Evolutionary conservation across 2,113 vertebrate species (phyloP).

Genomic region (Oryzias curvinotus): DNA sequence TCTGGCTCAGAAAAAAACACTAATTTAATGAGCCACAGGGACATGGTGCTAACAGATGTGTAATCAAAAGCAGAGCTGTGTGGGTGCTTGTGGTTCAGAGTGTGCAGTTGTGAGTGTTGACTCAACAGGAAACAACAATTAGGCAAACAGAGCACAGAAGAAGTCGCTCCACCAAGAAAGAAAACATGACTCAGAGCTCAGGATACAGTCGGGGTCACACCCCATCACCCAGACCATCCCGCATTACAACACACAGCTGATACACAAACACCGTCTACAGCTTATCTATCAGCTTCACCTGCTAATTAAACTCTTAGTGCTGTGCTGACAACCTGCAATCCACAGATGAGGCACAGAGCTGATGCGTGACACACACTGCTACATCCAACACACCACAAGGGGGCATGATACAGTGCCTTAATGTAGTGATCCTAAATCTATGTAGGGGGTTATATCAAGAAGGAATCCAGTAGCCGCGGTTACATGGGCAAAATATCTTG

Average conservation of each 20-base stretch:
- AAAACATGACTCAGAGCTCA: conserved; percentile 17
- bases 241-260: conserved; percentile 18
- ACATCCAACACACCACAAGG: too few relatives aligned
- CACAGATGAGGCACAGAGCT: not conserved
- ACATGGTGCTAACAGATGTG: conserved; percentile 15
- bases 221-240: conserved; percentile 18
- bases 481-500: too few relatives aligned
- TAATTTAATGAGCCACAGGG: conserved; percentile 38
- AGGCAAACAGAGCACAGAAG: conserved; percentile 18
- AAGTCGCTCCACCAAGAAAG: not conserved
- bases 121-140: conserved; percentile 58
- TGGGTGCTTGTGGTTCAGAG: not conserved
- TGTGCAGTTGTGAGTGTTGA: conserved; percentile 31
- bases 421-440: too few relatives aligned
- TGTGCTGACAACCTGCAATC: not conserved
- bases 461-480: too few relatives aligned
- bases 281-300: conserved; percentile 12
- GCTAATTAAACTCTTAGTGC: conserved; percentile 22
- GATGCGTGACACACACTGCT: not conserved
- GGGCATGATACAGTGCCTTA: too few relatives aligned
- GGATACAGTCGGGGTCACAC: conserved; percentile 3
- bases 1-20: conserved; percentile 18
- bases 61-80: conserved; percentile 45
- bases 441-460: too few relatives aligned
- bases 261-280: not conserved